phyloP scores from a whole-genome alignment of 2,888 invertebrate genomes.

The Limnephilus marmoratus region DNA sequence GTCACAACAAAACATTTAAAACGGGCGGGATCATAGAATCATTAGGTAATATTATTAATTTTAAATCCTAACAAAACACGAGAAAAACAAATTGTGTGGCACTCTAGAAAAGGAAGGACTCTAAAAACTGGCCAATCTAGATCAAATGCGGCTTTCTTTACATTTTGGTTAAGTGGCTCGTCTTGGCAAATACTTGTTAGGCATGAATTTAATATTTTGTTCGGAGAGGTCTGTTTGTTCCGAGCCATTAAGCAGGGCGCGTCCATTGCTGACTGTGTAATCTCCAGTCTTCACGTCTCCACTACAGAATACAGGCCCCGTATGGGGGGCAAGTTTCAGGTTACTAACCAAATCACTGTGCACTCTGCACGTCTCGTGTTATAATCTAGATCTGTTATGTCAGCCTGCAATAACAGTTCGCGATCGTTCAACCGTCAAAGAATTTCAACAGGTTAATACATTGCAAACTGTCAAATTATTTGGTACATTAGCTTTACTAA shows the following conservation, averaged over 20 bases:
- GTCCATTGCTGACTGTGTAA: conserved; percentile 35
- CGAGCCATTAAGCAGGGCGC: conserved; percentile 41
- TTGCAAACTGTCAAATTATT: too few relatives aligned
- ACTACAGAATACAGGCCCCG: conserved; percentile 29
- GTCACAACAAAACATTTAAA: too few relatives aligned
- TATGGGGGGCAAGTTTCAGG: conserved; percentile 23
- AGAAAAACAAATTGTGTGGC: background rate
- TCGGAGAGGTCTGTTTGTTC: background rate
- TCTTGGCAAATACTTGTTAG: background rate
- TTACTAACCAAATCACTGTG: conserved; percentile 24
- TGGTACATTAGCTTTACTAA: background rate
- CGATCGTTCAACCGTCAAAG: background rate
- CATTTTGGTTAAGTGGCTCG: background rate
- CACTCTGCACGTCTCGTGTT: background rate
- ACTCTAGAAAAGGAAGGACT: background rate
- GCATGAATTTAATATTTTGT: background rate
- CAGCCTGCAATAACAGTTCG: background rate
- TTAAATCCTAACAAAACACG: background rate
- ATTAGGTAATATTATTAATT: background rate
- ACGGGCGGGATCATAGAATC: too few relatives aligned
- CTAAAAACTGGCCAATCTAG: background rate
- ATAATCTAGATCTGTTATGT: background rate
- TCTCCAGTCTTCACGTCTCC: background rate
- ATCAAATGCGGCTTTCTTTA: background rate
- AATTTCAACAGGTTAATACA: background rate